These are phyloP conservation scores for Drosophila nigritarsus DNA, from an alignment of 2,888 invertebrate genomes.

Conservation along the genomic window DNA sequence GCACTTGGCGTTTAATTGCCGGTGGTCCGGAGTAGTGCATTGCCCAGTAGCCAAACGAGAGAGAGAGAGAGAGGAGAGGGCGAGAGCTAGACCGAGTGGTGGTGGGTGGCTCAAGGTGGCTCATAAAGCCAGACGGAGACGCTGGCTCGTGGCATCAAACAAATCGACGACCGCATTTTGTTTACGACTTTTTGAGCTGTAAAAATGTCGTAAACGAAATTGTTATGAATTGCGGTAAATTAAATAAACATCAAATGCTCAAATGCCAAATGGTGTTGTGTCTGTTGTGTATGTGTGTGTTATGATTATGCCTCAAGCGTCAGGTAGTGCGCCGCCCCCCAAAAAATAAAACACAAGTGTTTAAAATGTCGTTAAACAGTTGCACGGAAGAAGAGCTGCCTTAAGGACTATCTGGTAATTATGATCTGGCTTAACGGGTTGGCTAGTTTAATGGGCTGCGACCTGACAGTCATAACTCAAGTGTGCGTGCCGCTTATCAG, in stretches of 20 bases:
- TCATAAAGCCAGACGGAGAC: slow-evolving; percentile 31
- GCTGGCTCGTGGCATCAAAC: slow-evolving; percentile 51
- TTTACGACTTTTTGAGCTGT: slow-evolving; percentile 71
- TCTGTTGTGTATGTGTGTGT: slow-evolving; percentile 26
- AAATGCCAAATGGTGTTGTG: slow-evolving; percentile 65
- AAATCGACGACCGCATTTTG: slow-evolving; percentile 61
- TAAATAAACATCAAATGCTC: slow-evolving; percentile 80
- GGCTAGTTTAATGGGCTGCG: slow-evolving; percentile 54
- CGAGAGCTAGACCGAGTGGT: slow-evolving; percentile 4
- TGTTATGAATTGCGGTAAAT: slow-evolving; percentile 80
- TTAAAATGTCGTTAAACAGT: slow-evolving; percentile 72
- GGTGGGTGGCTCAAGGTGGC: slow-evolving; percentile 50
- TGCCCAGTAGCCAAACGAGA: slow-evolving; percentile 8
- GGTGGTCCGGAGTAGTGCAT: slow-evolving; percentile 40
- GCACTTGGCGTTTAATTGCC: slow-evolving; percentile 72
- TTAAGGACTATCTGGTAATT: slow-evolving; percentile 41
- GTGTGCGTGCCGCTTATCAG: slow-evolving; percentile 67
- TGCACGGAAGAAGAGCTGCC: not conserved
- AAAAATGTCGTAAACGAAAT: slow-evolving; percentile 81
- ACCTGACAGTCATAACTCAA: slow-evolving; percentile 60
- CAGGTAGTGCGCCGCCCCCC: not conserved
- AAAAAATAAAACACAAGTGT: slow-evolving; percentile 54
- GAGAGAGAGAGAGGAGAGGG: not conserved
- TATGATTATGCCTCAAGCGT: not conserved
- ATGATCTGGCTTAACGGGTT: slow-evolving; percentile 51